These are phyloP conservation scores for Subacronicta megacephala DNA, from an alignment of 2,888 invertebrate species.

Conservation along the genomic window DNA sequence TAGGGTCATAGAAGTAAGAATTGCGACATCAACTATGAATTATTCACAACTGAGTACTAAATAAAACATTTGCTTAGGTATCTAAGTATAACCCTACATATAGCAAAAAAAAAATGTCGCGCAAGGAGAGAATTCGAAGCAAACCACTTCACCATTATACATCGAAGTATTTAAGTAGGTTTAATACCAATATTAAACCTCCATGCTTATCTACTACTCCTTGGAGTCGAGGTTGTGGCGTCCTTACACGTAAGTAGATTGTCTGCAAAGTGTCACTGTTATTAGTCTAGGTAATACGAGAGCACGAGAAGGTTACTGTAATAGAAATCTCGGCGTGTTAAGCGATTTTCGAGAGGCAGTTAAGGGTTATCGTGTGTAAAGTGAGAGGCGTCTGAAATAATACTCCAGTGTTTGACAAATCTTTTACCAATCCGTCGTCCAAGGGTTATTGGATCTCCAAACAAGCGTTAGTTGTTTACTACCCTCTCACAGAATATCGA, in stretches of 20 bases:
- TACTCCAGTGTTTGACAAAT: neutral
- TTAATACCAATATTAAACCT: constrained; percentile 1
- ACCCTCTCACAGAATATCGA: too few species aligned
- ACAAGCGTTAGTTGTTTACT: too few species aligned
- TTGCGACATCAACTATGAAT: too few species aligned
- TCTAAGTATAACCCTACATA: too few species aligned
- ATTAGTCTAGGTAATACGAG: constrained; percentile 15
- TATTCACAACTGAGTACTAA: too few species aligned
- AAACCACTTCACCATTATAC: too few species aligned
- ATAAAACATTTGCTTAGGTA: too few species aligned
- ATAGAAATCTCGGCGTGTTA: constrained; percentile 4
- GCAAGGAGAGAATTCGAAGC: too few species aligned
- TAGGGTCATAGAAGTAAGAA: too few species aligned
- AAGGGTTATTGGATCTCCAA: neutral
- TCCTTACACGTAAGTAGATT: constrained; percentile 18
- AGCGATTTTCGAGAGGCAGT: constrained; percentile 1
- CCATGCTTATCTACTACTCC: constrained; percentile 5
- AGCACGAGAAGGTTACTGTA: constrained; percentile 1
- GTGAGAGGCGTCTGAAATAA: neutral
- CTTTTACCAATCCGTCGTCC: too few species aligned
- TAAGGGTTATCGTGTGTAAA: neutral
- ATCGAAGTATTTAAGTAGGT: too few species aligned
- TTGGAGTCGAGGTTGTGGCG: constrained; percentile 2
- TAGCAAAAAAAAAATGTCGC: too few species aligned
- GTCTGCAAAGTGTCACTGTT: constrained; percentile 26